phyloP scores from a whole-genome alignment of 2,888 invertebrate genomes.

The Pheosia gnoma region DNA sequence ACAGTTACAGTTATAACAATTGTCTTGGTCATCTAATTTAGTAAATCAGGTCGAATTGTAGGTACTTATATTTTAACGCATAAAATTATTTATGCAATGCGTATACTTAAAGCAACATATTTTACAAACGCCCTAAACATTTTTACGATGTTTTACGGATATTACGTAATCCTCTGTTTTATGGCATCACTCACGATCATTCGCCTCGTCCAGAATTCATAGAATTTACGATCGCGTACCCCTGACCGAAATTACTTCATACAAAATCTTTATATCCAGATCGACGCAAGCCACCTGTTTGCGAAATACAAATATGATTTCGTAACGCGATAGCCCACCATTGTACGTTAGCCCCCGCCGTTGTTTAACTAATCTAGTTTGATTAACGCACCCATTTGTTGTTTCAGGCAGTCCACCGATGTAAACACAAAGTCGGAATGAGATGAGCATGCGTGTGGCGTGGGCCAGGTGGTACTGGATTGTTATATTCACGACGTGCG shows the following conservation, averaged over 20 bases:
- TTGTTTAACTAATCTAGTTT: conserved; percentile 61
- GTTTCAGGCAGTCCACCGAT: conserved; percentile 80
- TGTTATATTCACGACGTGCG: conserved; percentile 79
- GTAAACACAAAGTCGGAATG: conserved; percentile 80
- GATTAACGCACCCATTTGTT: conserved; percentile 63
- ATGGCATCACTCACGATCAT: conserved; percentile 21
- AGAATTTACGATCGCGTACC: conserved; percentile 43
- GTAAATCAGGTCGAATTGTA: too few species aligned
- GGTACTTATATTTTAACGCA: neutral
- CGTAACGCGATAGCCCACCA: conserved; percentile 29
- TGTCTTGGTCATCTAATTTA: too few species aligned
- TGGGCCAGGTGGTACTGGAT: conserved; percentile 83
- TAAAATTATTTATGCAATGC: conserved; percentile 1
- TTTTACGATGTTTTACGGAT: conserved; percentile 31
- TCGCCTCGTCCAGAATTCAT: conserved; percentile 22
- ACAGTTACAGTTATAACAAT: too few species aligned
- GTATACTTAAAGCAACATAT: conserved; percentile 1
- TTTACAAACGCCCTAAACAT: conserved; percentile 11
- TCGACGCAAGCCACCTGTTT: conserved; percentile 51
- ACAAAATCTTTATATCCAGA: conserved; percentile 42
- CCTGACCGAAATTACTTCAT: conserved; percentile 51
- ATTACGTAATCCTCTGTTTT: conserved; percentile 37
- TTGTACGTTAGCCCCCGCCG: conserved; percentile 45
- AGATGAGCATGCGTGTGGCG: conserved; percentile 84
- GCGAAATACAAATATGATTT: conserved; percentile 54